A percentile compares a stretch with the other conserved stretches of the same genome.
These are phyloP conservation scores for Paragorgia papillata DNA, from an alignment of 92 coral and sea anemone genomes.

Conservation along the genomic window DNA sequence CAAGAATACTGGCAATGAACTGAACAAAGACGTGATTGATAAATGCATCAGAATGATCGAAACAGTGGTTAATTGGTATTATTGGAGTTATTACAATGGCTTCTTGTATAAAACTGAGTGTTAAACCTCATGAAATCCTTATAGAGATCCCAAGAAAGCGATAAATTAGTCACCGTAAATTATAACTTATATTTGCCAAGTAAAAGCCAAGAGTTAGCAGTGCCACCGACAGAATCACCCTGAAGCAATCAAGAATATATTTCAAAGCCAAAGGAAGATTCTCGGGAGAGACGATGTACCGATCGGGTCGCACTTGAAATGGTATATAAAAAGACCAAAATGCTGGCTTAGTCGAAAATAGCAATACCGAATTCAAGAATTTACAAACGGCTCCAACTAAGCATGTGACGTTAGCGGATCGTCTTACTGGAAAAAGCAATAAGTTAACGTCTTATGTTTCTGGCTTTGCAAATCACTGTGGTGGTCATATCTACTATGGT, in stretches of 20 bases:
- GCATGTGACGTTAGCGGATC: conserved; percentile 26
- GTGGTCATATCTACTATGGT: conserved; percentile 56
- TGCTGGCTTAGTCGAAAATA: not conserved
- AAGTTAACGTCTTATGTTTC: conserved; percentile 40
- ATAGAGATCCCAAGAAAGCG: too few species aligned
- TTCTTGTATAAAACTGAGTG: too few species aligned
- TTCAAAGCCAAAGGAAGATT: not conserved
- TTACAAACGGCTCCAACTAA: conserved; percentile 18
- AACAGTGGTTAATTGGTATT: not conserved
- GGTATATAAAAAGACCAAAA: not conserved
- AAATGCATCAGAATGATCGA: conserved; percentile 1
- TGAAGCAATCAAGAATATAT: not conserved
- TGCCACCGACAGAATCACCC: not conserved
- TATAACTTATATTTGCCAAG: conserved; percentile 48
- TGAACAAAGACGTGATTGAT: not conserved
- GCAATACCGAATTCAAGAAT: conserved; percentile 26
- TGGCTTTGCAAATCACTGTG: conserved; percentile 50
- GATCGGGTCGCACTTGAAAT: conserved; percentile 12
- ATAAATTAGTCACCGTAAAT: not conserved
- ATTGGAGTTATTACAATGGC: too few species aligned
- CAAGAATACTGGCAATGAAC: not conserved
- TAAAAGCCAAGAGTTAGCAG: conserved; percentile 30
- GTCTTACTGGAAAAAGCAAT: conserved; percentile 35
- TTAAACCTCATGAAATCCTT: too few species aligned
- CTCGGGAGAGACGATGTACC: not conserved